These are phyloP conservation scores for Myioborus miniatus DNA, from an alignment of 2,797 vertebrate genomes.

Conservation along the genomic window DNA sequence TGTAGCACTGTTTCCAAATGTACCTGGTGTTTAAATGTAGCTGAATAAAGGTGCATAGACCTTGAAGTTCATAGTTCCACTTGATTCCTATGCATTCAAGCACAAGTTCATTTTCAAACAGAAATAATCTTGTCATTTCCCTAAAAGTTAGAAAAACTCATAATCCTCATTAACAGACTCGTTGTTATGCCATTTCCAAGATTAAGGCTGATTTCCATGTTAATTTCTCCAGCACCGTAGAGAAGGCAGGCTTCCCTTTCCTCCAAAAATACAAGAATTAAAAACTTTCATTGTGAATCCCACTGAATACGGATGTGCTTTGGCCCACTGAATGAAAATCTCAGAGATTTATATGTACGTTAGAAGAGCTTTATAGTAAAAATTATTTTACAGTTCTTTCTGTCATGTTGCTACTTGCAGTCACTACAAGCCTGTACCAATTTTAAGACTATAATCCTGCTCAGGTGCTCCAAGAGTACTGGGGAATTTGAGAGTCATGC, in stretches of 20 bases:
- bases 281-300: background rate
- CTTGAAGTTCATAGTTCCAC: background rate
- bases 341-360: background rate
- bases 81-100: background rate
- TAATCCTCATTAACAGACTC: background rate
- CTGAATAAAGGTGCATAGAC: background rate
- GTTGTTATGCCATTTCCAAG: background rate
- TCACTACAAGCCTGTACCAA: background rate
- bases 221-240: accelerated
- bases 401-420: background rate
- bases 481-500: background rate
- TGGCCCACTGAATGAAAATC: background rate
- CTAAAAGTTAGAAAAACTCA: background rate
- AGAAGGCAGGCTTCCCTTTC: background rate
- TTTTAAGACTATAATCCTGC: background rate
- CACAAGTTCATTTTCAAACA: background rate
- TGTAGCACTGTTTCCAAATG: background rate
- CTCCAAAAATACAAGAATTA: background rate
- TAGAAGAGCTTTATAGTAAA: background rate
- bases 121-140: background rate
- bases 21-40: background rate
- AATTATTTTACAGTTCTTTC: background rate
- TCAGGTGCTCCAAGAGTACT: background rate
- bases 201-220: background rate
- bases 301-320: background rate